Percentiles rank a stretch among this genome's conserved stretches.
phyloP scores from a whole-genome alignment of 2,888 invertebrate species.

The Ochlodes sylvanus region DNA sequence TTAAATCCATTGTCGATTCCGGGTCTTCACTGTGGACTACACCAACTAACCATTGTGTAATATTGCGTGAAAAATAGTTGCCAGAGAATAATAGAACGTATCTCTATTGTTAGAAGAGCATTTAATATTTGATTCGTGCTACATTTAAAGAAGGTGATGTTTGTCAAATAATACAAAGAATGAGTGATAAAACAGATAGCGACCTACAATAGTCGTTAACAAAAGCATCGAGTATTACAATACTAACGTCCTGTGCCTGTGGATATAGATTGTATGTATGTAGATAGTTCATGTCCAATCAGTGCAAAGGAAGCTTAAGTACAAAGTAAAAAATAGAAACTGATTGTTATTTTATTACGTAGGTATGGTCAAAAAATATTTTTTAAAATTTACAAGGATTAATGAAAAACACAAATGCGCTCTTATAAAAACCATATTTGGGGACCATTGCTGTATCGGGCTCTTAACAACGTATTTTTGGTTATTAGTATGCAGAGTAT shows the following conservation, averaged over 20 bases:
- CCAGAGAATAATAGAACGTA: constrained; percentile 50
- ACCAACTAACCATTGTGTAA: constrained; percentile 51
- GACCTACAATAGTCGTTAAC: constrained; percentile 72
- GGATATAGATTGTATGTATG: constrained; percentile 25
- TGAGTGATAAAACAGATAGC: constrained; percentile 77
- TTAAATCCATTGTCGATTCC: constrained; percentile 79
- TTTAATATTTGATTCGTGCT: constrained; percentile 23
- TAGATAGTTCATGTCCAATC: constrained; percentile 20
- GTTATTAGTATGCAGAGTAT: no score
- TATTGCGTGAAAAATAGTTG: constrained; percentile 38
- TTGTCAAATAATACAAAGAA: constrained; percentile 62
- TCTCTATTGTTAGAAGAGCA: constrained; percentile 40
- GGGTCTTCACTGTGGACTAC: constrained; percentile 58
- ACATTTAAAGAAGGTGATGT: constrained; percentile 40
- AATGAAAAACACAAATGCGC: no score
- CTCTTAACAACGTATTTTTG: no score
- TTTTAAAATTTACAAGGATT: no score
- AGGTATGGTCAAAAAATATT: no score
- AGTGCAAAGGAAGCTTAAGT: not conserved
- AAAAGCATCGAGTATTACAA: constrained; percentile 67
- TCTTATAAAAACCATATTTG: no score
- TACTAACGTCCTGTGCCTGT: constrained; percentile 55
- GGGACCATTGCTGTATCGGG: no score
- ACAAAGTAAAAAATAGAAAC: no score
- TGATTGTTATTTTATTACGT: no score